These are phyloP conservation scores for Anthopleura xanthogrammica DNA, from an alignment of 92 coral and sea anemone genomes.

Conservation along the genomic window DNA sequence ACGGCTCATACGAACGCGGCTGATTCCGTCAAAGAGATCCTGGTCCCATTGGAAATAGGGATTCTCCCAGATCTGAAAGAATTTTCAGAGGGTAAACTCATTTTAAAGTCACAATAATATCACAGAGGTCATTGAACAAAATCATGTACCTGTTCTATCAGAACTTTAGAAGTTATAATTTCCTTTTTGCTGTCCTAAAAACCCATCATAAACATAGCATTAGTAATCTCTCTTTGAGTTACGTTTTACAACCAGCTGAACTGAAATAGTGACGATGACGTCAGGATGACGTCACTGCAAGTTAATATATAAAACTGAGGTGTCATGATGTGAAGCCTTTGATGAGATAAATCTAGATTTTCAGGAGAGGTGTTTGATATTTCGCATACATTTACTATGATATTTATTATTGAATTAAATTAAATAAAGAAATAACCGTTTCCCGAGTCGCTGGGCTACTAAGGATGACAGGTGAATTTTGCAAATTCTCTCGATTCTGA, in stretches of 20 bases:
- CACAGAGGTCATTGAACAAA: neutral
- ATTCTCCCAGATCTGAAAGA: slow-evolving; percentile 47
- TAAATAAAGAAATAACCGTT: too few relatives aligned
- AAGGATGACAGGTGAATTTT: too few relatives aligned
- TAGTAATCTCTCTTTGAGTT: neutral
- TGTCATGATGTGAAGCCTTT: too few relatives aligned
- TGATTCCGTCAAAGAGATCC: slow-evolving; percentile 29
- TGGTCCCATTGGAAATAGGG: slow-evolving; percentile 50
- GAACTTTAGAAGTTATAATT: neutral
- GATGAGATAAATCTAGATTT: neutral
- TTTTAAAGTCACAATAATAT: neutral
- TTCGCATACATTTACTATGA: too few relatives aligned
- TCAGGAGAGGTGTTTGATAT: too few relatives aligned
- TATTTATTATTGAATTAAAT: too few relatives aligned
- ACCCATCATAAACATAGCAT: neutral
- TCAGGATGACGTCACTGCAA: too few relatives aligned
- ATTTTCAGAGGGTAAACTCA: neutral
- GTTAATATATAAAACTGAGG: too few relatives aligned
- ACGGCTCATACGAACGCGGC: slow-evolving; percentile 34
- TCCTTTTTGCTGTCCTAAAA: neutral
- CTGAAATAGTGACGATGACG: too few relatives aligned
- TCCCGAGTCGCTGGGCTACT: too few relatives aligned
- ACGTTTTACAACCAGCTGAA: neutral
- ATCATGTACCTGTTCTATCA: neutral
- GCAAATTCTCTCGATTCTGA: too few relatives aligned